Percentiles rank a stretch among this genome's conserved stretches.
These are phyloP conservation scores for Daubentonia madagascariensis DNA, from an alignment of 2,113 vertebrate genomes.

Conservation along the genomic window DNA sequence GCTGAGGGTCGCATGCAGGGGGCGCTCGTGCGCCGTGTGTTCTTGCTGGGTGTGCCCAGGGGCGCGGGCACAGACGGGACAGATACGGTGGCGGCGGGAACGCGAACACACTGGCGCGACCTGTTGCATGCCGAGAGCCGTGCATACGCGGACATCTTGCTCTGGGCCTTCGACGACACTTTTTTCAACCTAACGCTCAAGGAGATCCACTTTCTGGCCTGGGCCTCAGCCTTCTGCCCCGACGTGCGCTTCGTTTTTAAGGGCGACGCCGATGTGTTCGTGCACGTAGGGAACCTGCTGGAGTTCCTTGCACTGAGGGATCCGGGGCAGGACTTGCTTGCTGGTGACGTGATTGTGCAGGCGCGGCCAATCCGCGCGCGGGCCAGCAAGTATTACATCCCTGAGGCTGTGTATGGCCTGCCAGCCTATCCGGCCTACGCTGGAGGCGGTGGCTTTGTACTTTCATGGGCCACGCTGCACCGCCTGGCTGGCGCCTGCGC, in stretches of 20 bases:
- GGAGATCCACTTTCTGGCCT: constrained; percentile 95
- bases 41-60: constrained; percentile 92
- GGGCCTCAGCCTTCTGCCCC: constrained; percentile 91
- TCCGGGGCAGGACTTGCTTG: constrained; percentile 88
- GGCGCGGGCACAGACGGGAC: constrained; percentile 84
- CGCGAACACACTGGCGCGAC: constrained; percentile 85
- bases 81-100: constrained; percentile 78
- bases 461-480: constrained; percentile 90
- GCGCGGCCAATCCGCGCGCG: constrained; percentile 91
- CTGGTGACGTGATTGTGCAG: constrained; percentile 94
- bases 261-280: constrained; percentile 94
- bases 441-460: constrained; percentile 94
- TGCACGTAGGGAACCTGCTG: constrained; percentile 94
- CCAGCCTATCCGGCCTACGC: constrained; percentile 92
- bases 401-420: constrained; percentile 91
- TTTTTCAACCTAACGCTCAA: constrained; percentile 99
- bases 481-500: constrained; percentile 89
- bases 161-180: constrained; percentile 97
- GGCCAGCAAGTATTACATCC: constrained; percentile 95
- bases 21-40: constrained; percentile 90
- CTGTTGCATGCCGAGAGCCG: constrained; percentile 93
- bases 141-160: constrained; percentile 89
- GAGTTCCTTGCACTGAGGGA: constrained; percentile 88
- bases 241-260: constrained; percentile 94
- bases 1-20: constrained; percentile 86